phyloP scores from a whole-genome alignment of 2,888 invertebrate genomes.

The Dicranocentrus wangi region DNA sequence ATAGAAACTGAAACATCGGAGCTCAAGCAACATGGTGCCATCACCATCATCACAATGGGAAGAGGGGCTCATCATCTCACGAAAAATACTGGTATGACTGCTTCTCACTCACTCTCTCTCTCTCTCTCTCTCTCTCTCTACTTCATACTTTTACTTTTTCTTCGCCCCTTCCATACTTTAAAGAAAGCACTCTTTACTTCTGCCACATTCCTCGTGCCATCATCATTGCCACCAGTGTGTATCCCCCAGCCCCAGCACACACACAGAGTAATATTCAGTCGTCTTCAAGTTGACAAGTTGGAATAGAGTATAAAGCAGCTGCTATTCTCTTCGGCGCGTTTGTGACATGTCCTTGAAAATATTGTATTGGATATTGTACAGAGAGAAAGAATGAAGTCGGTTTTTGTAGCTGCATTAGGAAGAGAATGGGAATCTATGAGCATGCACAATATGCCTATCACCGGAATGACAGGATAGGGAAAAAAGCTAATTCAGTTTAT shows the following conservation, averaged over 20 bases:
- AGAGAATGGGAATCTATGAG: neutral
- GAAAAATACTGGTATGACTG: slow-evolving; percentile 31
- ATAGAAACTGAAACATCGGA: slow-evolving; percentile 17
- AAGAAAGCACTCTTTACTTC: neutral
- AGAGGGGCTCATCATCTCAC: slow-evolving; percentile 36
- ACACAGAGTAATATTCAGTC: slow-evolving; percentile 30
- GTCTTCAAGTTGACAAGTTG: slow-evolving; percentile 53
- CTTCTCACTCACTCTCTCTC: neutral
- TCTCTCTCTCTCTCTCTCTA: slow-evolving; percentile 1
- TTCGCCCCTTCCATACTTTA: neutral
- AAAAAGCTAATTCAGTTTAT: slow-evolving; percentile 57
- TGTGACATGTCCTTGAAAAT: slow-evolving; percentile 57
- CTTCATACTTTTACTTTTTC: slow-evolving; percentile 23
- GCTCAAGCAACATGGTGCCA: slow-evolving; percentile 56
- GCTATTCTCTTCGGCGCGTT: slow-evolving; percentile 13
- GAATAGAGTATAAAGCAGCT: slow-evolving; percentile 39
- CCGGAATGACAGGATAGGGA: neutral
- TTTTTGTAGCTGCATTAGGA: neutral
- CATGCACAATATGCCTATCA: neutral
- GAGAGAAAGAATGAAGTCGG: neutral
- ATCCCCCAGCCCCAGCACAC: neutral
- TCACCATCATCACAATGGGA: slow-evolving; percentile 37
- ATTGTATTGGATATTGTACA: neutral
- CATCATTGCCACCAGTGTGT: slow-evolving; percentile 21
- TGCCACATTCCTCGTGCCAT: slow-evolving; percentile 3